Conservation (phyloP, 2,113 vertebrate genomes). For the Mobula hypostoma region DNA sequence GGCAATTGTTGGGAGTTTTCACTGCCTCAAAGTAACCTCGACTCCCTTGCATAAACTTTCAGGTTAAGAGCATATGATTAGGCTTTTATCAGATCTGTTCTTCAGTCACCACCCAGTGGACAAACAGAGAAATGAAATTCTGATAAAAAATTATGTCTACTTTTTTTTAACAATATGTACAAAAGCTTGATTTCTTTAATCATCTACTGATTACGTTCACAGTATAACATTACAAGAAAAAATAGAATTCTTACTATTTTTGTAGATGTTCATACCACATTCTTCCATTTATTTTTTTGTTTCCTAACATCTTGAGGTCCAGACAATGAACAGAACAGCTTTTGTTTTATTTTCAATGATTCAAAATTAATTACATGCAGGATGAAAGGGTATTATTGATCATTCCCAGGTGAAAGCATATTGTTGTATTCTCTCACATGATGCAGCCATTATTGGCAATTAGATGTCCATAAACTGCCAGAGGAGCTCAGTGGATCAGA, state of each 20-base stretch:
- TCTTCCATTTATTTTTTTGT: background rate
- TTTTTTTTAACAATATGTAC: background rate
- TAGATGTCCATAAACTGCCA: too few species aligned
- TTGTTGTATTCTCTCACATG: too few species aligned
- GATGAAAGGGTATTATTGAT: too few species aligned
- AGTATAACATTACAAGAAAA: background rate
- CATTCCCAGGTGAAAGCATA: too few species aligned
- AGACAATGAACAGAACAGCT: too few species aligned
- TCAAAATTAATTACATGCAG: too few species aligned
- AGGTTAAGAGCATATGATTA: background rate
- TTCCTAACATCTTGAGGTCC: background rate
- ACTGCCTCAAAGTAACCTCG: background rate
- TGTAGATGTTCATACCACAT: background rate
- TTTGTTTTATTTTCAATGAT: too few species aligned
- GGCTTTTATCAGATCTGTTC: background rate
- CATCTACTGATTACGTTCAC: background rate
- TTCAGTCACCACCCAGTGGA: constrained; percentile 30
- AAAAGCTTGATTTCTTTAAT: background rate
- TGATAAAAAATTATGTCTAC: background rate
- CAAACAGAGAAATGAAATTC: constrained; percentile 12
- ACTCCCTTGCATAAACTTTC: background rate
- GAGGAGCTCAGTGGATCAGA: too few species aligned
- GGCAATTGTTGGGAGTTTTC: background rate
- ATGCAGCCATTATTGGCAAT: too few species aligned
- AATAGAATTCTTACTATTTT: background rate